Evolutionary conservation across 2,888 invertebrate species (phyloP).

Genomic region (Polydrusus tereticollis): DNA sequence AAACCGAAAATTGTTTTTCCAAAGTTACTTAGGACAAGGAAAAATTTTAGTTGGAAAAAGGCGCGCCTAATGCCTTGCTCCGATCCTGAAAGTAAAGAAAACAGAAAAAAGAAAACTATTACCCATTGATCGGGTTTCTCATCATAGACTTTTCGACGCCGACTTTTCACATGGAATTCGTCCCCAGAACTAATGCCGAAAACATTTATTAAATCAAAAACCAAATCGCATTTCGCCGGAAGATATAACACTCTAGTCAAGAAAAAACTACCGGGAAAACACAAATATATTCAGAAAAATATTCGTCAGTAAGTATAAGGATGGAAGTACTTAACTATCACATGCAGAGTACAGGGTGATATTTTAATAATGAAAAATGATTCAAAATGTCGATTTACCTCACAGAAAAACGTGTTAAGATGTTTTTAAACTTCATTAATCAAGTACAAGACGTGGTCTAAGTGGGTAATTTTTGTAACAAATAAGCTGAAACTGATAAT

Average conservation of each 20-base stretch:
- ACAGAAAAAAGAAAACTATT: conserved; percentile 30
- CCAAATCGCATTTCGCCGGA: conserved; percentile 2
- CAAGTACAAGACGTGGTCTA: too few relatives aligned
- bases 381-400: too few relatives aligned
- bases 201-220: conserved; percentile 19
- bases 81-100: conserved; percentile 1
- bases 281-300: not conserved
- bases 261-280: not conserved
- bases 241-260: conserved; percentile 1
- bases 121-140: conserved; percentile 38
- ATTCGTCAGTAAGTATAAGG: not conserved
- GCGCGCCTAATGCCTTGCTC: not conserved
- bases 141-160: conserved; percentile 44
- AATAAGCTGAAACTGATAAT: too few relatives aligned
- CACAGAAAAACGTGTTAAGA: too few relatives aligned
- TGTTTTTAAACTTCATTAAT: too few relatives aligned
- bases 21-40: too few relatives aligned
- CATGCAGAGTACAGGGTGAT: too few relatives aligned
- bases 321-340: too few relatives aligned
- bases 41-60: not conserved
- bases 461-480: too few relatives aligned
- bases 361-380: too few relatives aligned
- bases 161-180: conserved; percentile 33
- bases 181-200: not conserved
- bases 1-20: too few relatives aligned